Evolutionary conservation across 2,888 invertebrate species (phyloP), one percentile per base, ranked within the genome.

Genomic region (Drosophila neotestacea): DNA sequence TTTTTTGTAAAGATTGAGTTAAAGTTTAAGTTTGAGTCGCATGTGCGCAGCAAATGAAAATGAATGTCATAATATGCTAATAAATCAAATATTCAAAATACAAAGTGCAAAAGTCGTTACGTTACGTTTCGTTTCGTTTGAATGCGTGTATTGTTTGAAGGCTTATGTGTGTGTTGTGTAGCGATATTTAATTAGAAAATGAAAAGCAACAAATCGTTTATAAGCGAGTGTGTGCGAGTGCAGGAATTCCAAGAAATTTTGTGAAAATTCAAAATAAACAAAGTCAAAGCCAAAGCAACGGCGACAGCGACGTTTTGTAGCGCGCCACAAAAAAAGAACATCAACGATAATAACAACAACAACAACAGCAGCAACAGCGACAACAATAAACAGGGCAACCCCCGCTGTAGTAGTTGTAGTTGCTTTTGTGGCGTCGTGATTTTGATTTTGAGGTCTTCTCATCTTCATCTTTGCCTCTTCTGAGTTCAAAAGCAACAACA

Each of bases 201-300:
- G 27, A 55, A 60, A 50, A 58, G 61, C 56, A 65, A 70, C 52
- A 72, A 59, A 62, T 64, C 28, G 54, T 54, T 54, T 44, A n/a
- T 41, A 59, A 42, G 34, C 44, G 52, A 47, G 48, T 51, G 22
- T 22, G 3, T 22, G 72, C 36, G 44, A 69, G 69, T 73, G 56
- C 42, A 73, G 60, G 54, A 77, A 80, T 82, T 80, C 74, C 73
- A 70, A 80, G 84, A 80, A 82, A 84, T 71, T 77, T 70, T 59
- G 67, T 84, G 70, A 76, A 83, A 85, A 81, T 85, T 85, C 82
- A 78, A 82, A 75, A 85, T 83, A 86, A 85, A 80, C 78, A 72
- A 80, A 79, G 71, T 59, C 63, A 69, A 66, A 71, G 62, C 60
- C 65, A 69, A 67, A 56, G 59, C 61, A 64, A 54, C 67, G 60